phyloP scores from a whole-genome alignment of 2,113 vertebrate genomes.

The Phyllostomus hastatus region DNA sequence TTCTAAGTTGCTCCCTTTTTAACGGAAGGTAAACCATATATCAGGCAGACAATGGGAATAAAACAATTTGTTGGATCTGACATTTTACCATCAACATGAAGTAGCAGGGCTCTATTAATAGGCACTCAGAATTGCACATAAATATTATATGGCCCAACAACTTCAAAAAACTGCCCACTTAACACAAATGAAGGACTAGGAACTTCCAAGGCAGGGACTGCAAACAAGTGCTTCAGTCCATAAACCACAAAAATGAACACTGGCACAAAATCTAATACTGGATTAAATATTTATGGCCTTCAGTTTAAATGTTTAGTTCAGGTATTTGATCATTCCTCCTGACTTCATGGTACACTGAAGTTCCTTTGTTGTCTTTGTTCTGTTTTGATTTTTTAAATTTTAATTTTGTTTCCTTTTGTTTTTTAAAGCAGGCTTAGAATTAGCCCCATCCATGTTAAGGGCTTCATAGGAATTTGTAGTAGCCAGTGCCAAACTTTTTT shows the following conservation, averaged over 20 bases:
- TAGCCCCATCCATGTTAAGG: neutral
- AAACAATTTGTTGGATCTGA: neutral
- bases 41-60: neutral
- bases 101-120: slow-evolving; percentile 11
- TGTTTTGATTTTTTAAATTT: neutral
- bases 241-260: neutral
- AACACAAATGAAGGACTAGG: neutral
- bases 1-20: neutral
- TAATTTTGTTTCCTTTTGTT: neutral
- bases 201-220: neutral
- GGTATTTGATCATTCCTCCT: neutral
- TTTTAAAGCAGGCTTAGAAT: slow-evolving; percentile 18
- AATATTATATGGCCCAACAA: neutral
- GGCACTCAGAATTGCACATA: neutral
- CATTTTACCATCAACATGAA: neutral
- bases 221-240: neutral
- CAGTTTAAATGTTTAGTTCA: slow-evolving; percentile 18
- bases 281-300: slow-evolving; percentile 9
- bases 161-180: neutral
- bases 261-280: slow-evolving; percentile 1
- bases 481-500: neutral
- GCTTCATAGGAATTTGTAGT: neutral
- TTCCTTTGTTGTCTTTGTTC: neutral
- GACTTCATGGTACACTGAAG: neutral
- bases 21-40: neutral